Evolutionary conservation across 1,140 invertebrate genomes (phyloP).

Genomic region (Diabrotica undecimpunctata): DNA sequence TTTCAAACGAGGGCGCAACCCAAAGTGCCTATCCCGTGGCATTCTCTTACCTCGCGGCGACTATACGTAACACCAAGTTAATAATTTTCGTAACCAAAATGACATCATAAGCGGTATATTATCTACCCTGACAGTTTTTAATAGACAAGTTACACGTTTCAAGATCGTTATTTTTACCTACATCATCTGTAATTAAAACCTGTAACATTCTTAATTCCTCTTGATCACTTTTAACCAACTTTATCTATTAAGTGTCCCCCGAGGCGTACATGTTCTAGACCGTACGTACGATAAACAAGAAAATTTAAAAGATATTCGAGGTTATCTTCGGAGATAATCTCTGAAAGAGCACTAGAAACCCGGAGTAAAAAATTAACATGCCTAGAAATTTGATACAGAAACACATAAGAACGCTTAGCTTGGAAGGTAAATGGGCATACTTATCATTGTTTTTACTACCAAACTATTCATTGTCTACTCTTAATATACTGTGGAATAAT

Average conservation of each 20-base stretch:
- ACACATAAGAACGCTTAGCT: conserved; percentile 1
- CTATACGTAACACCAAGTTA: background rate
- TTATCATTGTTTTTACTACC: conserved; percentile 9
- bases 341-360: conserved; percentile 11
- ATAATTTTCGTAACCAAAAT: conserved; percentile 3
- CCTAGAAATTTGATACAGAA: conserved; percentile 11
- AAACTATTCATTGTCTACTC: too few relatives aligned
- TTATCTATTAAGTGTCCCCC: conserved; percentile 17
- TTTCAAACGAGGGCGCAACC: too few relatives aligned
- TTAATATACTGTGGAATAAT: too few relatives aligned
- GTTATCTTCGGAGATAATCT: conserved; percentile 16
- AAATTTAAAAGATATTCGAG: conserved; percentile 15
- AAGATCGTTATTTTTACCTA: conserved; percentile 7
- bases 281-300: conserved; percentile 3
- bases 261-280: conserved; percentile 7
- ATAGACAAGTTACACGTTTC: background rate
- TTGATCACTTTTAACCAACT: conserved; percentile 9
- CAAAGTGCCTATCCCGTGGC: too few relatives aligned
- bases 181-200: conserved; percentile 13
- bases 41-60: too few relatives aligned
- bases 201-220: conserved; percentile 17
- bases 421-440: background rate
- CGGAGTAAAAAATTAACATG: conserved; percentile 6
- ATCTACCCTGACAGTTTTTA: background rate
- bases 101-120: conserved; percentile 2